Conservation (phyloP, 1,140 invertebrate species). For the Campodea augens region DNA sequence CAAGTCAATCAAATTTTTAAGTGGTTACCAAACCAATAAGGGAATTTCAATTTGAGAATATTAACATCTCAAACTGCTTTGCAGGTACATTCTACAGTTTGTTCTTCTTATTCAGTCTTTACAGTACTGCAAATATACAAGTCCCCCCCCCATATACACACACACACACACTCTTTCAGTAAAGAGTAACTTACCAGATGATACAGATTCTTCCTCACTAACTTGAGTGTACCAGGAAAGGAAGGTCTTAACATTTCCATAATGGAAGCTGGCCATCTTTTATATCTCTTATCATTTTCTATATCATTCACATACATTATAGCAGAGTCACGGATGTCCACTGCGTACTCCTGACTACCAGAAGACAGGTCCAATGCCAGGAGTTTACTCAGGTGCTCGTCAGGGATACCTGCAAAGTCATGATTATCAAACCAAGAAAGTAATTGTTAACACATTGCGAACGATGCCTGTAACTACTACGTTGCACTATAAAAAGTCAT, state of each 20-base stretch:
- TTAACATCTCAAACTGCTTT: too few species aligned
- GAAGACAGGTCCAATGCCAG: constrained; percentile 55
- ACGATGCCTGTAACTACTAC: too few species aligned
- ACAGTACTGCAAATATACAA: constrained; percentile 10
- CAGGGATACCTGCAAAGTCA: constrained; percentile 28
- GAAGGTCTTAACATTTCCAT: constrained; percentile 83
- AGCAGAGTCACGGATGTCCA: constrained; percentile 81
- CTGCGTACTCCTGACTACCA: constrained; percentile 53
- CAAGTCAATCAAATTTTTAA: too few species aligned
- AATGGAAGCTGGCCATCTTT: constrained; percentile 66
- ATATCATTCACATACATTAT: constrained; percentile 91
- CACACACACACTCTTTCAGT: not conserved
- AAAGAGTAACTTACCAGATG: constrained; percentile 64
- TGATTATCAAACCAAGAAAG: too few species aligned
- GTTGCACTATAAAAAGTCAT: too few species aligned
- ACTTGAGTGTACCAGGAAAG: constrained; percentile 90
- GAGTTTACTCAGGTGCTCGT: constrained; percentile 36
- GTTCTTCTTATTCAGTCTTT: constrained; percentile 12
- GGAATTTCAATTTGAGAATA: too few species aligned
- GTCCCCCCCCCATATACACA: not conserved
- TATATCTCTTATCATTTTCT: constrained; percentile 71
- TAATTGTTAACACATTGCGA: too few species aligned
- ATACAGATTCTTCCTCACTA: constrained; percentile 85
- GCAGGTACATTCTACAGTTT: too few species aligned
- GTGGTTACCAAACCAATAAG: too few species aligned